Percentiles rank a stretch among this genome's conserved stretches.
These are phyloP conservation scores for Exocentrus adspersus DNA, from an alignment of 2,888 invertebrate species.

Conservation along the genomic window DNA sequence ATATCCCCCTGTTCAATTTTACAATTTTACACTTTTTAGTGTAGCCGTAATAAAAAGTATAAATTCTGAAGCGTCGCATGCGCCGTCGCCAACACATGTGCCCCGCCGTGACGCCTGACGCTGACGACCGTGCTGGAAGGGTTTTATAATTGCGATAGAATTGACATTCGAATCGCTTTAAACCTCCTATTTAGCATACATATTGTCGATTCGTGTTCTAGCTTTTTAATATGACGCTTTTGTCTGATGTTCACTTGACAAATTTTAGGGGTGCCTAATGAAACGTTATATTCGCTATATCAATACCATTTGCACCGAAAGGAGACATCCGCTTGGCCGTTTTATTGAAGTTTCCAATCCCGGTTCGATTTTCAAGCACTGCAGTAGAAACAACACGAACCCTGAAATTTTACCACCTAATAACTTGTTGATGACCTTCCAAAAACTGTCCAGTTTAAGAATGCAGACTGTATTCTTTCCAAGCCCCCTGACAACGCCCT, in stretches of 20 bases:
- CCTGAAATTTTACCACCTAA: no score
- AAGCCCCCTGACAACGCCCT: background rate
- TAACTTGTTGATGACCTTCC: no score
- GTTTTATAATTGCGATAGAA: constrained; percentile 62
- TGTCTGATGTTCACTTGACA: constrained; percentile 45
- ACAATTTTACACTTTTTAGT: constrained; percentile 57
- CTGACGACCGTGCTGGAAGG: constrained; percentile 56
- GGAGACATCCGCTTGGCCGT: constrained; percentile 37
- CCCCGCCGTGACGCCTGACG: constrained; percentile 51
- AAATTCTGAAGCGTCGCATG: constrained; percentile 51
- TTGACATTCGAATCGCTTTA: constrained; percentile 59
- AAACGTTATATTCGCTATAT: constrained; percentile 32
- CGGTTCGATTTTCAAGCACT: constrained; percentile 38
- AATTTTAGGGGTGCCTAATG: constrained; percentile 43
- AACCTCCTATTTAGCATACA: constrained; percentile 62
- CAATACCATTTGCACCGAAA: constrained; percentile 30
- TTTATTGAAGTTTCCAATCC: constrained; percentile 43
- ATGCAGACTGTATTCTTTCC: no score
- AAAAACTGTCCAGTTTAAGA: no score
- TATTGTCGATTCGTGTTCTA: constrained; percentile 61
- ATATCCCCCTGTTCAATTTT: constrained; percentile 52
- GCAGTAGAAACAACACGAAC: constrained; percentile 24
- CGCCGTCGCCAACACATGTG: constrained; percentile 42
- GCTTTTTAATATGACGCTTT: constrained; percentile 57
- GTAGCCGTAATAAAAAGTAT: constrained; percentile 55